Evolutionary conservation across 2,797 vertebrate genomes (phyloP), one percentile per base, ranked within the genome.

Genomic region (Peromyscus attwateri): DNA sequence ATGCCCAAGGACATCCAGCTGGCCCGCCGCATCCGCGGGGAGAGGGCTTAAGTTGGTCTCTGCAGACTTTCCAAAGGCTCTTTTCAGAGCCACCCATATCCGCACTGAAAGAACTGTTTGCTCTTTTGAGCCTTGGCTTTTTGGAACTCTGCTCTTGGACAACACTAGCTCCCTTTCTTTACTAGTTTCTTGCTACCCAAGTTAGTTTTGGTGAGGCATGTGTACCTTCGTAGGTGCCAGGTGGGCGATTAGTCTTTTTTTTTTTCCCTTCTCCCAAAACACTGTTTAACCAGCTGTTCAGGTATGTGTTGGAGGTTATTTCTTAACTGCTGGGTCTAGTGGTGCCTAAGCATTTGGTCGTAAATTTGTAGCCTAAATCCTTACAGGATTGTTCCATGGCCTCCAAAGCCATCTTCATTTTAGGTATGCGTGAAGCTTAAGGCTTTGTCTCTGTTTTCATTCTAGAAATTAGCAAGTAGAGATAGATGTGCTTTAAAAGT

Each of bases 1-100:
- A 99, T 99, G 99, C 99, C 99, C 98, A 99, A 99, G 98, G 99
- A 99, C 98, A 99, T 99, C 98, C 99, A 99, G 64, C 93, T 97
- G 0, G 97, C 97, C 0, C 97, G 97, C 25, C 71, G 71, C 71
- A 73, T 73, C 10, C 71, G 71, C 17, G 71, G 71, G 21, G 71
- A 97, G 98, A 98, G 99, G 0, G 99, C 99, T 1, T 97, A 76
- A 93, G 0, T 0, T 2, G 10, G 23, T 23, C 31, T 25, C 0
- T 0, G 0, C 0, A 1, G 0, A 0, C 0, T 43, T 73, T 19
- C 12, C 25, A 98, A 98, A 98, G 97, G 98, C 98, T 98, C 98
- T 98, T 98, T 98, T 99, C 73, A 99, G 98, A 98, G 98, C 98
- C 98, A 0, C 73, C 92, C 62, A 19, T 31, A 0, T 93, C 52